phyloP scores from a whole-genome alignment of 2,113 vertebrate genomes.

The Myotis lucifugus region DNA sequence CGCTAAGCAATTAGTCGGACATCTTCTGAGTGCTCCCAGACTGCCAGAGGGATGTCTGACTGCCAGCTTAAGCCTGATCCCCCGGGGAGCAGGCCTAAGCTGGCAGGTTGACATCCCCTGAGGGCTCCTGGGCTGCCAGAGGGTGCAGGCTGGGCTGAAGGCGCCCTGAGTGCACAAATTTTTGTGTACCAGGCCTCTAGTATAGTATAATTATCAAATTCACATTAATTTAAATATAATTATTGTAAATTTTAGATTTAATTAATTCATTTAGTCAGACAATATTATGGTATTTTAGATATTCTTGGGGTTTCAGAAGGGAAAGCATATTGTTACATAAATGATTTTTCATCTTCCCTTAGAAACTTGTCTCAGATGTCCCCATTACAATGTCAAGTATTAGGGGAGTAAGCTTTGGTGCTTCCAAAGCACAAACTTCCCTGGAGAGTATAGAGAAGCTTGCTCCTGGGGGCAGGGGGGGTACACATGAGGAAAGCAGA shows the following conservation, averaged over 20 bases:
- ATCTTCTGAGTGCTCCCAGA: no score
- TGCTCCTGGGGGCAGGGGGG: not conserved
- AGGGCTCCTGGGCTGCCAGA: no score
- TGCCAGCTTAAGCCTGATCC: no score
- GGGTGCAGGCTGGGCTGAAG: no score
- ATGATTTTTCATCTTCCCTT: not conserved
- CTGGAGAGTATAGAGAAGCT: not conserved
- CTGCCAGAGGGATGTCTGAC: no score
- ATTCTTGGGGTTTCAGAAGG: not conserved
- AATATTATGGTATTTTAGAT: not conserved
- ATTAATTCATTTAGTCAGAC: conserved; percentile 8
- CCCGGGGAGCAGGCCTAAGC: no score
- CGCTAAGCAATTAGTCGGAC: no score
- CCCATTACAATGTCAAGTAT: not conserved
- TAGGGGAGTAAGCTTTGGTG: not conserved
- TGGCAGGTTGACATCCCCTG: no score
- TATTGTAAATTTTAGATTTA: not conserved
- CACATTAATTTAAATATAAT: no score
- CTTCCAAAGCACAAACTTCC: not conserved
- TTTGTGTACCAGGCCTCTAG: no score
- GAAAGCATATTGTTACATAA: not conserved
- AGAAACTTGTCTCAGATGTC: not conserved
- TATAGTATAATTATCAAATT: not conserved
- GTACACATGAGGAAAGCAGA: not conserved
- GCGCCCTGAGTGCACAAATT: no score